These are phyloP conservation scores for Neria commutata DNA, from an alignment of 2,888 invertebrate genomes.

Conservation along the genomic window DNA sequence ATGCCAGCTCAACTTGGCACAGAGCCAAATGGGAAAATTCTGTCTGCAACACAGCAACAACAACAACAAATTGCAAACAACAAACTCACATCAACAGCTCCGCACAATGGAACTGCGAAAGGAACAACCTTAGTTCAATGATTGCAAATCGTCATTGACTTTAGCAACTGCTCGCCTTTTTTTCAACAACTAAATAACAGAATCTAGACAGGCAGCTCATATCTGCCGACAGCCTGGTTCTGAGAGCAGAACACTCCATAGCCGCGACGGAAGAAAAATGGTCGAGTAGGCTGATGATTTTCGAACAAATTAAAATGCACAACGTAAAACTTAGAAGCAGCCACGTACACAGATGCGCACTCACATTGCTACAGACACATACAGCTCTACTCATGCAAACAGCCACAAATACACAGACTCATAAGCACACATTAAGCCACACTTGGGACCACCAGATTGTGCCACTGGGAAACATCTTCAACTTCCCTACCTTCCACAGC, in stretches of 20 bases:
- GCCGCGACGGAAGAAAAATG: too few relatives aligned
- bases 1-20: slow-evolving; percentile 9
- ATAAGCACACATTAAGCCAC: too few relatives aligned
- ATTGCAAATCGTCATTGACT: slow-evolving; percentile 1
- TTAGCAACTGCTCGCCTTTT: too few relatives aligned
- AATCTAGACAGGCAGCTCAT: too few relatives aligned
- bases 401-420: too few relatives aligned
- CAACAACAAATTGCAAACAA: neutral
- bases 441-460: too few relatives aligned
- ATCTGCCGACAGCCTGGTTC: too few relatives aligned
- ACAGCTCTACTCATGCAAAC: too few relatives aligned
- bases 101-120: neutral
- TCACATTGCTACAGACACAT: neutral
- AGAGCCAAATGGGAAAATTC: neutral
- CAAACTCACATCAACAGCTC: neutral
- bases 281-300: too few relatives aligned
- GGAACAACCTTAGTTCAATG: neutral
- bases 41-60: neutral
- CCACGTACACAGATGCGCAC: neutral
- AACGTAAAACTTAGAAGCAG: slow-evolving; percentile 6
- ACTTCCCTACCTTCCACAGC: too few relatives aligned
- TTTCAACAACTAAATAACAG: too few relatives aligned
- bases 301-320: slow-evolving; percentile 17
- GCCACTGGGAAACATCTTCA: too few relatives aligned
- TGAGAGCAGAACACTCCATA: neutral